Base-by-base conservation (phyloP, 2,888 invertebrate species). In the Phragmatobia fuliginosa region DNA sequence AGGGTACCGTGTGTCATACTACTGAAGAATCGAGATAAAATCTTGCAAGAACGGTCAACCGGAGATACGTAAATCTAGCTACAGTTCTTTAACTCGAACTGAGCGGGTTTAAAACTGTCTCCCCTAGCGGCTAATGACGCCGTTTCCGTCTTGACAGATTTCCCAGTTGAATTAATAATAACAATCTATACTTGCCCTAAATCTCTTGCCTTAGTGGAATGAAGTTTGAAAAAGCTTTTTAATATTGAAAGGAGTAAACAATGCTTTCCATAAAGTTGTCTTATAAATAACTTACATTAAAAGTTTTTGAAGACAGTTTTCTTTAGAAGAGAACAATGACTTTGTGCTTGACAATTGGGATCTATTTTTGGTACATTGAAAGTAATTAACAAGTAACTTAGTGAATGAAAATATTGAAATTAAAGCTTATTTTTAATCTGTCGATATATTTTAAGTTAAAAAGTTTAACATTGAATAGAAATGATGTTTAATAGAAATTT, bases 1-100 rank as follows among this genome's bases (percentile, higher is more conserved):
- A 18, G 3, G 16, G 32, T 25, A 1, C 72, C 1, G 41, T 78
- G 6, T 68, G 70, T 73, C 64, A 36, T 66, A 63, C 5, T 21
- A n/a, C 32, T 69, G 72, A 82, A 81, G 77, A 80, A 84, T 76
- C 67, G 69, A 79, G 82, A 87, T 83, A 87, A 82, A 79, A 85
- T 82, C 83, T 80, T 66, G 28, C 66, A 67, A 67, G 78, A 64
- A 82, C 83, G 83, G 84, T 85, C 85, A 85, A 80, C 77, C 87
- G 87, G 86, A 87, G 84, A 83, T 80, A 85, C 83, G 83, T 83
- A 84, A 86, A 83, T 85, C 84, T 80, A 73, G 73, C 79, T 70
- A 77, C 80, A 80, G 79, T 81, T 80, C 76, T 79, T 81, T 79
- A 80, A 82, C 83, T 83, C 74, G 77, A 83, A 80, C 73, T 74